A percentile compares a stretch with the other conserved stretches of the same genome.
Conservation (phyloP, 1,140 invertebrate genomes). For the Drosophila asahinai region DNA sequence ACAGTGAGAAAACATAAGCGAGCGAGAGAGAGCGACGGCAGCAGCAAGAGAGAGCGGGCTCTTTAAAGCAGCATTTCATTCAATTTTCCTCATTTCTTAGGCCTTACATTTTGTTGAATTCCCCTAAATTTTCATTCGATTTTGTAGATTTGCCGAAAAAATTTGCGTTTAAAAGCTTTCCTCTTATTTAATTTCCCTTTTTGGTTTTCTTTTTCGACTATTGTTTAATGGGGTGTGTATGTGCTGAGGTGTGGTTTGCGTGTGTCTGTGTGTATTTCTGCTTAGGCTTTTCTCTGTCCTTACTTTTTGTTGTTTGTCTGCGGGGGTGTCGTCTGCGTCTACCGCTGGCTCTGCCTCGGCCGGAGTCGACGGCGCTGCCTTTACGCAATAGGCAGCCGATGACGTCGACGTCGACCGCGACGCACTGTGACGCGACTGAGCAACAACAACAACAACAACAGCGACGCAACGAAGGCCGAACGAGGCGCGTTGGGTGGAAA, state of each 20-base stretch:
- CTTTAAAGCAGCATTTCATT: conserved; percentile 3
- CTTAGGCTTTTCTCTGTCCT: conserved; percentile 34
- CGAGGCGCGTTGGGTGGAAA: conserved; percentile 24
- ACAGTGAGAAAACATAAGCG: neutral
- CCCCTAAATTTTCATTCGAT: neutral
- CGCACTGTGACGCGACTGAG: conserved; percentile 38
- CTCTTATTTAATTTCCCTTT: conserved; percentile 2
- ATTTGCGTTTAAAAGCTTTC: conserved; percentile 6
- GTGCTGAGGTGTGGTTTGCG: conserved; percentile 11
- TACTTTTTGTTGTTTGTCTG: conserved; percentile 44
- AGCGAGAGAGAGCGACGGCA: neutral
- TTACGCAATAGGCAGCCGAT: conserved; percentile 72
- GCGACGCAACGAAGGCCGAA: conserved; percentile 51
- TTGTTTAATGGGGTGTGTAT: conserved; percentile 12
- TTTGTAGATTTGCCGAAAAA: neutral
- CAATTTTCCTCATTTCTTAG: conserved; percentile 10
- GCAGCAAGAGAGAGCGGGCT: conserved; percentile 6
- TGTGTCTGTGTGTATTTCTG: conserved; percentile 10
- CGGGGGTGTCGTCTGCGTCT: conserved; percentile 56
- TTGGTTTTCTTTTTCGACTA: neutral
- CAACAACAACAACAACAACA: conserved; percentile 18
- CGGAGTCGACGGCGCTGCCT: conserved; percentile 45
- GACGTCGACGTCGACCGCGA: conserved; percentile 30
- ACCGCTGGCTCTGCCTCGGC: conserved; percentile 5
- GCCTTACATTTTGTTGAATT: conserved; percentile 27